Evolutionary conservation across 2,797 vertebrate genomes (phyloP), one percentile per base, ranked within the genome.

Genomic region (Mormyrus proboscirostris): DNA sequence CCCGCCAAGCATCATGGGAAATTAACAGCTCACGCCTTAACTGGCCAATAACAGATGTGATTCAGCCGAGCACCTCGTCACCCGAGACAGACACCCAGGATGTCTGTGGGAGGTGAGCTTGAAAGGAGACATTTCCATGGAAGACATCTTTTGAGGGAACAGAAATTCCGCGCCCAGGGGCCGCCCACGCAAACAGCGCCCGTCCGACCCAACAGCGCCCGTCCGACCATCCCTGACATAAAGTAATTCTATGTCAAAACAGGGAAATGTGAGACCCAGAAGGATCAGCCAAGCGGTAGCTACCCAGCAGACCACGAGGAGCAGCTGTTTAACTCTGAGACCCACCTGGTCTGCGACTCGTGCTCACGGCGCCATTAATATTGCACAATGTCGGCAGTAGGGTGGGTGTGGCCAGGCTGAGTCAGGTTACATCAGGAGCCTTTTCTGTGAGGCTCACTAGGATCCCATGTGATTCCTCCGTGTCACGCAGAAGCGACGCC

Each of bases 401-500:
- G 38, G 57, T 19, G 44, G 62, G 44, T 62, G 9, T 69, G 44
- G 44, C 84, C 86, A 50, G 33, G 44, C 38, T 19, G 25, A 19
- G 41, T 50, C 62, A 53, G 25, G 73, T 57, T 82, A 88, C 65
- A 41, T 22, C 41, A 83, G 38, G 38, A 69, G 65, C 62, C 29
- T 29, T 25, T 38, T 73, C 29, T 9, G 29, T 50, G 22, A 59
- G 79, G 83, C 29, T 25, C 29, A 86, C 50, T 22, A 59, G 79
- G 76, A 19, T 89, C 62, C 49, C 44, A 88, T 88, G 79, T 73
- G 88, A 95, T 93, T 93, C 93, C 87, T 91, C 90, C 89, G 90
- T 94, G 92, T 93, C 92, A 93, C 55, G 57, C 93, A 89, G 93
- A 16, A 76, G 44, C 59, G 55, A 38, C 14, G 4, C 91, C 90